Evolutionary conservation across 2,113 vertebrate genomes (phyloP), one percentile per base, ranked within the genome.

Genomic region (Polypterus bichir): DNA sequence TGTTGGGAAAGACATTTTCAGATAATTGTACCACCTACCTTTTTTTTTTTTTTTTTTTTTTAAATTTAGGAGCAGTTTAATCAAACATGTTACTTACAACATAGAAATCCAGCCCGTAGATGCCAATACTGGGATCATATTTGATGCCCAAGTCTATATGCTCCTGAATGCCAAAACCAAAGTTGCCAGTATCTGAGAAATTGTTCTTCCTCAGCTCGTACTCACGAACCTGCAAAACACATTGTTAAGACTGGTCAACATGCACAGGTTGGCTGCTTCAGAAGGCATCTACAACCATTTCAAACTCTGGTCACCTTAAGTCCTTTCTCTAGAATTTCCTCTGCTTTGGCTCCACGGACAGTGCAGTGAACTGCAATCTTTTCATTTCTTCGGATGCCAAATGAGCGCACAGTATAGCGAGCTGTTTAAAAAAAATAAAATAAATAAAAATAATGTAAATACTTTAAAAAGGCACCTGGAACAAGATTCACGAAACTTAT

Each of bases 341-440:
- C 95, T 9, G 95, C 95, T 79, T 97, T 98, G 75, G 95, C 95
- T 63, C 95, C 95, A 0, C 93, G 91, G 66, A 98, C 95, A 0
- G 95, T 97, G 79, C 95, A 98, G 49, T 98, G 94, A 71, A 98
- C 95, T 4, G 95, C 94, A 66, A 98, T 98, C 83, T 97, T 98
- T 81, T 98, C 95, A 62, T 97, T 98, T 60, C 94, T 96, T 73
- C 95, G 84, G 77, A 97, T 98, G 8, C 95, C 95, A 4, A 98
- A 98, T 70, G 95, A 98, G 46, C 94, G 71, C 64, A 98, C 93
- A 0, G 94, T 98, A 79, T 98, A 97, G 5, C 96, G 92, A 56
- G 96, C 96, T 99, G 79, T 0, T 9, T 10, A 47, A 61, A 1
- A 60, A 60, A 27, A 6, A 5, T n/a, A n/a, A 27, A 27, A 27